A percentile compares a stretch with the other conserved stretches of the same genome.
phyloP scores from a whole-genome alignment of 1,140 invertebrate genomes.

The Rhizoglyphus robini region DNA sequence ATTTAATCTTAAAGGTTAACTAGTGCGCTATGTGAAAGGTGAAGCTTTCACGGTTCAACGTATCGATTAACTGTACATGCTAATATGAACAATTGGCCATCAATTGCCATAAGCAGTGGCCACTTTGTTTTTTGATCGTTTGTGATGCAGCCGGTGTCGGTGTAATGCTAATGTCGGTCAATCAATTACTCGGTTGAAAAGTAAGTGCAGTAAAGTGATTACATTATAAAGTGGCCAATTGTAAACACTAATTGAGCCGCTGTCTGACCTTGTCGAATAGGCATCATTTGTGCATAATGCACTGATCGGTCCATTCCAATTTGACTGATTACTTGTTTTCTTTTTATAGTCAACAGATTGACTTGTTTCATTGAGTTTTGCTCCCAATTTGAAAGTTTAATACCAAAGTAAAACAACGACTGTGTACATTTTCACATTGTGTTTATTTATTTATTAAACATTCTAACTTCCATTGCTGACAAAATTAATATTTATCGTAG shows the following conservation, averaged over 20 bases:
- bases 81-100: too few relatives aligned
- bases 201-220: not conserved
- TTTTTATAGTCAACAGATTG: constrained; percentile 10
- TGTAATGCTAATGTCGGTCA: not conserved
- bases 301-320: not conserved
- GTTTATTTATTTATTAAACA: not conserved
- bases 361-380: not conserved
- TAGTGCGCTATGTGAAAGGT: too few relatives aligned
- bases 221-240: not conserved
- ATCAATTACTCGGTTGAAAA: constrained; percentile 4
- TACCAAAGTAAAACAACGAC: not conserved
- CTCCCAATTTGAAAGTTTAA: not conserved
- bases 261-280: not conserved
- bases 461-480: not conserved
- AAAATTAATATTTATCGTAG: constrained; percentile 4
- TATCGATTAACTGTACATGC: too few relatives aligned
- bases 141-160: too few relatives aligned
- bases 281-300: not conserved
- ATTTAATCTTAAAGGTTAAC: too few relatives aligned
- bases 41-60: too few relatives aligned
- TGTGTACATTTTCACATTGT: constrained; percentile 4
- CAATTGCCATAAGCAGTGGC: too few relatives aligned
- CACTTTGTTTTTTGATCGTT: too few relatives aligned
- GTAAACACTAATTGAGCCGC: not conserved
- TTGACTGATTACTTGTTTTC: not conserved